Conservation (phyloP, 2,113 vertebrate species). For the Mola mola region DNA sequence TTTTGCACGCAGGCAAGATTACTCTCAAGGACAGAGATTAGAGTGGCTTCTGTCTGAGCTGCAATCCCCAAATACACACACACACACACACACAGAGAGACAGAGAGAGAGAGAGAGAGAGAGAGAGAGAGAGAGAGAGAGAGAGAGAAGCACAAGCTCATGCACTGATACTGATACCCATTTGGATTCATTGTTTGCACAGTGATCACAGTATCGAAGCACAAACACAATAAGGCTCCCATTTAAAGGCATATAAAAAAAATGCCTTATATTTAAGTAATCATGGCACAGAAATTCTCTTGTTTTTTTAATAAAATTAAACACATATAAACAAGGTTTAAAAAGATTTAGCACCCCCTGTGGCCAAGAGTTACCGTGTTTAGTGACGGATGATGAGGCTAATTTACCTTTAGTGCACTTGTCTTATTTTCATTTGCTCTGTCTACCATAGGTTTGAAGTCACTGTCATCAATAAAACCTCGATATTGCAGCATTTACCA, state of each 20-base stretch:
- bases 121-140: no score
- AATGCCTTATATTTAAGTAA: neutral
- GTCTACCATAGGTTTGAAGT: no score
- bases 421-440: neutral
- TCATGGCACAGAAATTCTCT: neutral
- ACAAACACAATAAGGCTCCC: neutral
- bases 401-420: neutral
- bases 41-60: slow-evolving; percentile 70
- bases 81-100: neutral
- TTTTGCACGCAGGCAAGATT: slow-evolving; percentile 81
- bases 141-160: neutral
- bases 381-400: neutral
- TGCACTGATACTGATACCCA: slow-evolving; percentile 35
- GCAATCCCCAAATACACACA: slow-evolving; percentile 43
- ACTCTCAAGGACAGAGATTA: slow-evolving; percentile 82
- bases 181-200: slow-evolving; percentile 35
- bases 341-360: neutral
- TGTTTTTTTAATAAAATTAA: no score
- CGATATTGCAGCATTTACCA: no score
- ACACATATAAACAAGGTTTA: neutral
- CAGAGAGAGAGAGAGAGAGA: no score
- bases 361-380: no score
- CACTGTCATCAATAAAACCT: no score
- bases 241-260: neutral
- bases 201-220: slow-evolving; percentile 23